A percentile compares a stretch with the other conserved stretches of the same genome.
Conservation (phyloP, 2,113 vertebrate genomes). For the Holacanthus passer region DNA sequence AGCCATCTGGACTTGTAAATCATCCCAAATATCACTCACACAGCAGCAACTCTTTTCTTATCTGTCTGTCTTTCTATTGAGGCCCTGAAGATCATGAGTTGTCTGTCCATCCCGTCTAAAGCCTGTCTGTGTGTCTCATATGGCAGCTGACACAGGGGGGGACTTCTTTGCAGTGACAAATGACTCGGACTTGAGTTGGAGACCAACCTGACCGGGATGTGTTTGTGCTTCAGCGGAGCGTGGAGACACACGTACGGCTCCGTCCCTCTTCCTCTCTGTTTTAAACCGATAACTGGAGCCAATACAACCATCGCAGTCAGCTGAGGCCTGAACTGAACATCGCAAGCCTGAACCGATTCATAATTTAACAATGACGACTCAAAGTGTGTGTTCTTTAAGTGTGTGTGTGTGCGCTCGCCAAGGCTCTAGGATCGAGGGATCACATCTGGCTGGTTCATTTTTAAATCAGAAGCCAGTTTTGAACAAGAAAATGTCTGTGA, state of each 20-base stretch:
- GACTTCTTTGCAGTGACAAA: slow-evolving; percentile 56
- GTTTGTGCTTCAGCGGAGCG: slow-evolving; percentile 27
- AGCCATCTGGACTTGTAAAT: slow-evolving; percentile 63
- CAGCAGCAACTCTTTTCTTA: slow-evolving; percentile 17
- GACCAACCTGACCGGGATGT: slow-evolving; percentile 16
- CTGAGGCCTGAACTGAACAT: slow-evolving; percentile 16
- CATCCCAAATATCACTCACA: slow-evolving; percentile 46
- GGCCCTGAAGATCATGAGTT: neutral
- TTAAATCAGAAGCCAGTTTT: slow-evolving; percentile 49
- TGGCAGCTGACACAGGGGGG: slow-evolving; percentile 29
- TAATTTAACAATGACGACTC: slow-evolving; percentile 19
- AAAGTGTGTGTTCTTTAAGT: slow-evolving; percentile 4
- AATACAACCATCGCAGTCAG: neutral
- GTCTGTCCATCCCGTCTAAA: slow-evolving; percentile 18
- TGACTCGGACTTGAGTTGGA: slow-evolving; percentile 25
- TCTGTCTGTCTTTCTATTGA: slow-evolving; percentile 17
- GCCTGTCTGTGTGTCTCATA: slow-evolving; percentile 8
- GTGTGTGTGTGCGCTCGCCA: neutral
- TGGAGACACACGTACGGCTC: neutral
- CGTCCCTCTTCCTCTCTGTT: slow-evolving; percentile 19
- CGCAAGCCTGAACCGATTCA: neutral
- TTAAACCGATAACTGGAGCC: slow-evolving; percentile 7
- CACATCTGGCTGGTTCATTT: slow-evolving; percentile 62
- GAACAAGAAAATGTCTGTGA: slow-evolving; percentile 52
- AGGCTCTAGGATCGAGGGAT: slow-evolving; percentile 27